A percentile compares a stretch with the other conserved stretches of the same genome.
phyloP scores from a whole-genome alignment of 2,888 invertebrate genomes.

The Drosophila dives region DNA sequence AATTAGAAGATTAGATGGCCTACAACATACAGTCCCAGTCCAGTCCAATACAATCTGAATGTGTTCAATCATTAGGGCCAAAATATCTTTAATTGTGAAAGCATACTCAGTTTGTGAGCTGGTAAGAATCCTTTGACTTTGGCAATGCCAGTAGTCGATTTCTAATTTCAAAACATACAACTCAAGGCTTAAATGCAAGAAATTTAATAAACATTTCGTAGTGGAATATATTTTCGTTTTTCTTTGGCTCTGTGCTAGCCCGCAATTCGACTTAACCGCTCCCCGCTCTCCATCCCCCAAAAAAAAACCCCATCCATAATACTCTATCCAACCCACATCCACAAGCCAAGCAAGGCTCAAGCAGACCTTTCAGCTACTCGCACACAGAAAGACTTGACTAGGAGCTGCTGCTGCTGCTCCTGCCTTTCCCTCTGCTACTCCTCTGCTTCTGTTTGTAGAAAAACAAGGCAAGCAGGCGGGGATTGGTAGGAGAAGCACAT shows the following conservation, averaged over 20 bases:
- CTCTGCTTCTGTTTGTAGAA: conserved; percentile 67
- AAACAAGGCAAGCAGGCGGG: conserved; percentile 64
- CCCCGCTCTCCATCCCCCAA: neutral
- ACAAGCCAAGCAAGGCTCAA: conserved; percentile 47
- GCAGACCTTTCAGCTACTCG: conserved; percentile 38
- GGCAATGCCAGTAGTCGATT: conserved; percentile 49
- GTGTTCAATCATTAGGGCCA: conserved; percentile 51
- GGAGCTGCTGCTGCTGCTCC: conserved; percentile 38
- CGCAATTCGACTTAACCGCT: conserved; percentile 6
- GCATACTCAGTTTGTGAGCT: conserved; percentile 1
- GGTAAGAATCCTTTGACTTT: conserved; percentile 40
- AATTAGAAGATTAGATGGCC: neutral
- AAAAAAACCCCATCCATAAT: neutral
- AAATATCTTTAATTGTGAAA: conserved; percentile 40
- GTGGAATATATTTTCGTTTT: conserved; percentile 66
- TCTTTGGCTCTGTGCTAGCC: conserved; percentile 36
- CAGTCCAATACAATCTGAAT: conserved; percentile 24
- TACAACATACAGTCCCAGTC: neutral
- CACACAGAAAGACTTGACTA: conserved; percentile 55
- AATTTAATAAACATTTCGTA: conserved; percentile 79
- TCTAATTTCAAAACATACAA: conserved; percentile 57
- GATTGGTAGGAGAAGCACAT: conserved; percentile 60
- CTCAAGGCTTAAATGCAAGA: conserved; percentile 77
- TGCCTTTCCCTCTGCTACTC: conserved; percentile 33
- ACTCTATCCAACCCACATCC: conserved; percentile 33